Percentiles rank a stretch among this genome's conserved stretches.
phyloP scores from a whole-genome alignment of 92 coral and sea anemone genomes.

The Plumapathes pennacea region DNA sequence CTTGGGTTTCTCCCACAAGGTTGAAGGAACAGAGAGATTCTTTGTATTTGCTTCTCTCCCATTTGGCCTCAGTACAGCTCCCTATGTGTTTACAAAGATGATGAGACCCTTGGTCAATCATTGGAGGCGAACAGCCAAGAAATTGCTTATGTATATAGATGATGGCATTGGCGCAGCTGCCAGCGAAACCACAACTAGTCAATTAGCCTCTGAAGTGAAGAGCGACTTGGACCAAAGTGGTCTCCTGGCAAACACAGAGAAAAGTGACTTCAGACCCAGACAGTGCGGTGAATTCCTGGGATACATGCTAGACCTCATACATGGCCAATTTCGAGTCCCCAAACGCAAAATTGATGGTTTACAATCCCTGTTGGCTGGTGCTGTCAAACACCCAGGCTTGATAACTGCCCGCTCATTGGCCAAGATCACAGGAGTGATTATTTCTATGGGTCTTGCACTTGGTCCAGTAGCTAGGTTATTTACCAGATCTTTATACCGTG shows the following conservation, averaged over 20 bases:
- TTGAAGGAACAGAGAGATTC: constrained; percentile 16
- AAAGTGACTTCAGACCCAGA: constrained; percentile 56
- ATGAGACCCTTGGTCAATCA: no score
- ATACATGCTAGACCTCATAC: constrained; percentile 40
- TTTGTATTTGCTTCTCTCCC: constrained; percentile 53
- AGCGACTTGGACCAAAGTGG: constrained; percentile 36
- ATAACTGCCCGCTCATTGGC: constrained; percentile 42
- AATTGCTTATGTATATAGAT: no score
- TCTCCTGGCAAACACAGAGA: constrained; percentile 40
- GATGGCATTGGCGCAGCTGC: constrained; percentile 60
- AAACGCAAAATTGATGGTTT: no score
- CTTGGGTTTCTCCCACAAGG: no score
- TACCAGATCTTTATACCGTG: constrained; percentile 46
- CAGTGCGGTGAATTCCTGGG: constrained; percentile 59
- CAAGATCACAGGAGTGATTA: constrained; percentile 27
- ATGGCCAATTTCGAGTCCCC: constrained; percentile 53
- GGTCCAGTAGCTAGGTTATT: constrained; percentile 62
- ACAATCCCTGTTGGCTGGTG: no score
- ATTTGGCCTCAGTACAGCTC: constrained; percentile 48
- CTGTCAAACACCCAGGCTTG: no score
- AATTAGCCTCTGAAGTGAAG: constrained; percentile 24
- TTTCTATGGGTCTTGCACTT: constrained; percentile 58
- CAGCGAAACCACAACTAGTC: constrained; percentile 15
- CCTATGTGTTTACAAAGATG: no score
- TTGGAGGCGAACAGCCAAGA: no score